Base-by-base conservation (phyloP, 2,113 vertebrate genomes). In the Arenaria interpres region DNA sequence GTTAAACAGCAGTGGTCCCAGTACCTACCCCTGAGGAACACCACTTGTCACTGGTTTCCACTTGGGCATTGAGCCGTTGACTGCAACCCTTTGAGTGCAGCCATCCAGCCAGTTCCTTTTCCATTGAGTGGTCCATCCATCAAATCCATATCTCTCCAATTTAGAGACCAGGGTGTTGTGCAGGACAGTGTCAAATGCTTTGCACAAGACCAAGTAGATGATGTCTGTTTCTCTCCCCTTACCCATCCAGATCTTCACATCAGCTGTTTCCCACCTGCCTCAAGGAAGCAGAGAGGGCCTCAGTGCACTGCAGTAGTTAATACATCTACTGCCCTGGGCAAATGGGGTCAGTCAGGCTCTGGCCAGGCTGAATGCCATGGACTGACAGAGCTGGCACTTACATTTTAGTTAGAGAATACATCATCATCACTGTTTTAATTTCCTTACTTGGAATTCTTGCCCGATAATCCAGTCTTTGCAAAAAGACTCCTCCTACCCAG, bases 371-470 rank as follows among this genome's bases (percentile, higher is more conserved):
- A 16, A 1, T 43, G 88, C 62, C 82, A 69, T 9, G 20, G 28
- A 7, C 63, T 51, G 79, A 33, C 72, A 88, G 82, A 77, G 43
- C 59, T 43, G 83, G 82, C 51, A 43, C 74, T 86, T 88, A n/a
- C 43, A 21, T 81, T 88, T 86, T 60, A 74, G 50, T 88, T 45
- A 67, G 63, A 67, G 63, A 93, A 81, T 37, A 74, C 23, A 33
- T 68, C 66, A 27, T 69, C 48, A 76, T 35, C 9, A 18, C 60
- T 76, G 41, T 46, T 94, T 85, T 89, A 66, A 80, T 79, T 93
- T 83, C 54, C n/a, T 41, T 88, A 53, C 81, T 85, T 85, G 77
- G 57, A 93, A 91, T 94, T 88, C 68, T 80, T 91, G 25, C 53
- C 88, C 14, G 50, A 74, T 77, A 88, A 90, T 51, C 41, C 67